A percentile compares a stretch with the other conserved stretches of the same genome.
phyloP scores from a whole-genome alignment of 2,888 invertebrate species.

The Epirrita christyi region DNA sequence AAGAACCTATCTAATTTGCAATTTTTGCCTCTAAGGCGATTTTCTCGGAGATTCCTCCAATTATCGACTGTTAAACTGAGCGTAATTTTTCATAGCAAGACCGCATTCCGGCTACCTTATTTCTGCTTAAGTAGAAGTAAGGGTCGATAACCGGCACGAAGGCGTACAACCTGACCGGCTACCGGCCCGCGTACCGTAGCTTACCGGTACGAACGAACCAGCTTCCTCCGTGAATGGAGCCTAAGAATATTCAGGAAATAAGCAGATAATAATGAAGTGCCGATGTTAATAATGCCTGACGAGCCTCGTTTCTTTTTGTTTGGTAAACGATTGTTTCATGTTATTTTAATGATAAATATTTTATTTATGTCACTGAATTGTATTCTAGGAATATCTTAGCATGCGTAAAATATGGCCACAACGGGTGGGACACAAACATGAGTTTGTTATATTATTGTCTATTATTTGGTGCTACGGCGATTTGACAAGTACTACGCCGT shows the following conservation, averaged over 20 bases:
- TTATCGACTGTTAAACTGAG: slow-evolving; percentile 71
- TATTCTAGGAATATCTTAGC: no score
- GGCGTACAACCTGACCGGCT: no score
- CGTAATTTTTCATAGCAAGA: slow-evolving; percentile 67
- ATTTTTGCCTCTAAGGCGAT: slow-evolving; percentile 70
- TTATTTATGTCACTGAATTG: neutral
- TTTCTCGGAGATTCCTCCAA: slow-evolving; percentile 70
- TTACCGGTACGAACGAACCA: neutral
- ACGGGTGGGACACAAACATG: no score
- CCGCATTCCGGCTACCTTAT: no score
- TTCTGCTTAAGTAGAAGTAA: slow-evolving; percentile 12
- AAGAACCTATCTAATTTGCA: slow-evolving; percentile 70
- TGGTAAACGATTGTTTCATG: neutral
- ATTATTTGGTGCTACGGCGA: no score
- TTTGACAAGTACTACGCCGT: no score
- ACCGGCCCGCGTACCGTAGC: no score
- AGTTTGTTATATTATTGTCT: no score
- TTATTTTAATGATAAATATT: neutral
- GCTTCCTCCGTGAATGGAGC: slow-evolving; percentile 3
- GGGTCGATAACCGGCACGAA: neutral
- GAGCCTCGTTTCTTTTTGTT: neutral
- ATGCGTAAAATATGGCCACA: no score
- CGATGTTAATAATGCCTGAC: slow-evolving; percentile 53
- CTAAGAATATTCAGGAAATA: slow-evolving; percentile 64
- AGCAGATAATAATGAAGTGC: slow-evolving; percentile 71